Evolutionary conservation across 2,113 vertebrate genomes (phyloP).

Genomic region (Verasper variegatus): DNA sequence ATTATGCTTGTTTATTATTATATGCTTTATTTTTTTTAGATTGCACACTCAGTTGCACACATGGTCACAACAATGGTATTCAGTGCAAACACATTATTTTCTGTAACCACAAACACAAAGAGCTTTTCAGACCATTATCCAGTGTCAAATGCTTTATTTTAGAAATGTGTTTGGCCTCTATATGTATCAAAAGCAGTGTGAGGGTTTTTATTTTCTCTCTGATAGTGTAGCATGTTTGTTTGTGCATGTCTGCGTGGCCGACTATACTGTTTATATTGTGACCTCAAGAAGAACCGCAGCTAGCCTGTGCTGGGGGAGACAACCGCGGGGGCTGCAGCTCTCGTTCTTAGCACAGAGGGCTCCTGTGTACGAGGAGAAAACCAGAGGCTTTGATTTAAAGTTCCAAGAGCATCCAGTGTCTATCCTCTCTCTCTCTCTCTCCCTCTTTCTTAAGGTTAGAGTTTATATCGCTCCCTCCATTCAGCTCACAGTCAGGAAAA

Average conservation of each 20-base stretch:
- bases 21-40: neutral
- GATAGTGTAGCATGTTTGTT: slow-evolving; percentile 23
- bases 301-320: slow-evolving; percentile 53
- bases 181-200: slow-evolving; percentile 12
- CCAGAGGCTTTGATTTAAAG: slow-evolving; percentile 75
- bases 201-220: slow-evolving; percentile 1
- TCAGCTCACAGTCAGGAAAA: slow-evolving; percentile 66
- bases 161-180: neutral
- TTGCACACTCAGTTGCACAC: neutral
- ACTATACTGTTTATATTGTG: slow-evolving; percentile 56
- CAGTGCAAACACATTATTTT: neutral
- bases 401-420: slow-evolving; percentile 59
- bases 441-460: slow-evolving; percentile 71
- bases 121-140: neutral
- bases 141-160: neutral
- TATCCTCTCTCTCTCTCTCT: slow-evolving; percentile 21
- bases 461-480: slow-evolving; percentile 69
- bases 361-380: slow-evolving; percentile 65
- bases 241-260: slow-evolving; percentile 38
- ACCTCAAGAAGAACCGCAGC: slow-evolving; percentile 62
- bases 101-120: slow-evolving; percentile 12
- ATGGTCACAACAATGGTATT: neutral
- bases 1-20: neutral
- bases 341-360: slow-evolving; percentile 71
- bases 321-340: slow-evolving; percentile 51